phyloP scores from a whole-genome alignment of 2,113 vertebrate species.

The Theropithecus gelada region DNA sequence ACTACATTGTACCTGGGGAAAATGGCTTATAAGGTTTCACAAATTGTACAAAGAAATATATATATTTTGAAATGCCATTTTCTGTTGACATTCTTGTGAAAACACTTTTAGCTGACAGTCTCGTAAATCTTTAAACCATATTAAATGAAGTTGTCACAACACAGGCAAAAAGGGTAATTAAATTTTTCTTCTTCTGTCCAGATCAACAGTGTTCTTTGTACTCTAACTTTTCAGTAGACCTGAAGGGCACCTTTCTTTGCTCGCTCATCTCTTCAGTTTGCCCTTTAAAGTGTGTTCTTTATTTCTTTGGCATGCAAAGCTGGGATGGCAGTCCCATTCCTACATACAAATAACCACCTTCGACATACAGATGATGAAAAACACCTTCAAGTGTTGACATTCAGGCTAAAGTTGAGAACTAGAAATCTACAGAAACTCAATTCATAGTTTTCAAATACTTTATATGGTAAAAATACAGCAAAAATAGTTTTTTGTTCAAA shows the following conservation, averaged over 20 bases:
- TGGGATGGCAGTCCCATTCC: neutral
- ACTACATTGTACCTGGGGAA: constrained; percentile 22
- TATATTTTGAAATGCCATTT: constrained; percentile 37
- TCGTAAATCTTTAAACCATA: neutral
- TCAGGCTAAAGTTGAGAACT: constrained; percentile 50
- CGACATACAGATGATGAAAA: neutral
- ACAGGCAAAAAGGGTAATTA: neutral
- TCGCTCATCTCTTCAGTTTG: neutral
- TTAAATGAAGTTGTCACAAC: neutral
- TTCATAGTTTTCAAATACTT: constrained; percentile 86
- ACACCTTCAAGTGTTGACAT: neutral
- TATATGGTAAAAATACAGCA: constrained; percentile 91
- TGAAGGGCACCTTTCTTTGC: neutral
- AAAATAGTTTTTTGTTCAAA: constrained; percentile 88
- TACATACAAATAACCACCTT: neutral
- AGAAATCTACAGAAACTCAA: constrained; percentile 82
- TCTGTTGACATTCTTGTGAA: constrained; percentile 33
- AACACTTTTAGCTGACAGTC: neutral
- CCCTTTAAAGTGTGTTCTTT: neutral
- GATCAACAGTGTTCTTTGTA: neutral
- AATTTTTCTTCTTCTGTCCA: neutral
- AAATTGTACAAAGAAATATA: constrained; percentile 35
- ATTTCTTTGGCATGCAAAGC: neutral
- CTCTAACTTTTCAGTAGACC: neutral
- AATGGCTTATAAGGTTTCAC: constrained; percentile 42